Base-by-base conservation (phyloP, 2,888 invertebrate genomes). In the Endotricha flammealis region DNA sequence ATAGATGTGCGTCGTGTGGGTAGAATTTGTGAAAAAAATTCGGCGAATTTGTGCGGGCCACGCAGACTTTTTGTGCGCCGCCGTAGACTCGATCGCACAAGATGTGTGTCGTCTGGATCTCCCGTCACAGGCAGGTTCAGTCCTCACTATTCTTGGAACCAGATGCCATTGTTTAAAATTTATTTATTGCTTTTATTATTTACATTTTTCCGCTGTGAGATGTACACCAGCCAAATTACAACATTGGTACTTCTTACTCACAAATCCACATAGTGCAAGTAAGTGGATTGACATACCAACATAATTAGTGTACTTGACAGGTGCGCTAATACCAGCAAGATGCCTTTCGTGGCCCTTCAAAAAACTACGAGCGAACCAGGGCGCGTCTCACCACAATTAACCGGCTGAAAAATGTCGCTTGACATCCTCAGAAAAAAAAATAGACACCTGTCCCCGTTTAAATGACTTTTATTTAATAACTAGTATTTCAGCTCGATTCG, bases 371-470 rank as follows among this genome's bases (percentile, higher is more conserved):
- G 64, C 70, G 71, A 66, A 66, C 60, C 62, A 46, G 53, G 59
- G 64, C 69, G 62, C 62, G 61, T 39, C 54, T 44, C 50, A 49
- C 57, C 48, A 69, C 71, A 77, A 77, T 79, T 77, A 80, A 73
- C 75, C 64, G 66, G 61, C 69, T 73, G 67, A 73, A 80, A 82
- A 74, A 82, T 83, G 82, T 76, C 75, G 62, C 66, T 58, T 58
- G 52, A 67, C 78, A 75, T 80, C 76, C 74, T 71, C 63, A 57
- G 60, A 66, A 67, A 71, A 67, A 69, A 68, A 66, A 62, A 59
- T 53, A 64, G 57, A 65, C 77, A 80, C 69, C 73, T 78, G 77
- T 56, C 60, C 63, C 48, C 46, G 52, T 60, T 51, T 51, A 51
- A 57, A 49, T 47, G 53, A 57, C 52, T 44, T 48, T 44, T 42